Evolutionary conservation across 2,113 vertebrate species (phyloP), one percentile per base, ranked within the genome.

Genomic region (Catagonus wagneri): DNA sequence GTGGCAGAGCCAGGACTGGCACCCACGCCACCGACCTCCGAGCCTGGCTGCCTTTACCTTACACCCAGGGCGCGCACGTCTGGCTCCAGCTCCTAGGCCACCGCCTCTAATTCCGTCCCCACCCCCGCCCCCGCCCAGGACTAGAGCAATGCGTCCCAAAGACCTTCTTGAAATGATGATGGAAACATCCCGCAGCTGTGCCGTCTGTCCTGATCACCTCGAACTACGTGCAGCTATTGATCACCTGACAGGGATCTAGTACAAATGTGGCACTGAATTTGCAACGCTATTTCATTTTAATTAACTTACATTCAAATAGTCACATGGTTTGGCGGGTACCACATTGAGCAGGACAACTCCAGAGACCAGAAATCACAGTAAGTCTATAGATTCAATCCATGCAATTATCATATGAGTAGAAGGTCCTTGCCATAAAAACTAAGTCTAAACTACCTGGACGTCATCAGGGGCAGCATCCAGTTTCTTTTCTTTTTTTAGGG

Each of bases 251-350:
- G 58, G 39, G n/a, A 5, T 58, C n/a, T 25, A 72, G 58, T 20
- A 27, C 23, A 78, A 78, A 86, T n/a, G 19, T 89, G 23, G 27
- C 87, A 36, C 17, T 85, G 39, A 79, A 89, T n/a, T 84, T 92
- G 72, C 89, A 91, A 89, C 87, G 39, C 44, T 88, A 14, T 9
- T 78, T 83, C 58, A 85, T 89, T 93, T 54, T 65, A 89, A 72
- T 79, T 34, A 54, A 60, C 52, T 58, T 78, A 69, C 9, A 78
- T 19, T 52, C 63, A 65, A 56, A 81, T 44, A 60, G n/a, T 17
- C 12, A 25, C 54, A 20, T 52, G 56, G 75, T 44, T 32, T 58
- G 20, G 15, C 32, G 36, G 54, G 32, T 81, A 39, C 68, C 54
- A 58, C 23, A 27, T 2, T 65, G 29, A 83, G 63, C 39, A 56